Conservation (phyloP, 2,888 invertebrate species). For the Antitype chi region DNA sequence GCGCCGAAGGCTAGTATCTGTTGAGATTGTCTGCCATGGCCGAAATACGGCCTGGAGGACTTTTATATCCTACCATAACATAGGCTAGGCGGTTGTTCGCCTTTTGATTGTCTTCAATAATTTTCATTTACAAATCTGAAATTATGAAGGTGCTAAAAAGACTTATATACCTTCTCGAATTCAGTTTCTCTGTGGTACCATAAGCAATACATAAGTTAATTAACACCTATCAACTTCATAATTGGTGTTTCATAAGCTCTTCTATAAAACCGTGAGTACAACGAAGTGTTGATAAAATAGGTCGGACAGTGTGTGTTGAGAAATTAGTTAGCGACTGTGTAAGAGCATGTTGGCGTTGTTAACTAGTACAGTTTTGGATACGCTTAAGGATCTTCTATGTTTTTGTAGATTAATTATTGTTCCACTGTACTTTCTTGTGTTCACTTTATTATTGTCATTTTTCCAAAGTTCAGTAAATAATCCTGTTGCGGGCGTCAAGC, state of each 20-base stretch:
- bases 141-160: no score
- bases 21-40: no score
- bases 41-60: no score
- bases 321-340: conserved; percentile 56
- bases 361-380: neutral
- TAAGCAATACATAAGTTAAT: conserved; percentile 40
- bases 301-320: conserved; percentile 35
- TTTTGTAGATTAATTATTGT: neutral
- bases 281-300: conserved; percentile 41
- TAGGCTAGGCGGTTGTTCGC: no score
- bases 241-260: conserved; percentile 61
- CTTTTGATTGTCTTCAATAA: no score
- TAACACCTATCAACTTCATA: conserved; percentile 58
- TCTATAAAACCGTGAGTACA: conserved; percentile 31
- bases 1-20: no score
- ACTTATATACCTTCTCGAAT: no score
- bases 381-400: neutral
- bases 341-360: conserved; percentile 13
- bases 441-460: neutral
- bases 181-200: neutral
- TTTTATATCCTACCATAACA: no score
- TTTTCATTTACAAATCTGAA: no score
- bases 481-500: neutral
- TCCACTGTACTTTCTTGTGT: neutral
- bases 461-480: neutral